Conservation (phyloP, 1,140 invertebrate species). For the Aphelenchoides fujianensis region DNA sequence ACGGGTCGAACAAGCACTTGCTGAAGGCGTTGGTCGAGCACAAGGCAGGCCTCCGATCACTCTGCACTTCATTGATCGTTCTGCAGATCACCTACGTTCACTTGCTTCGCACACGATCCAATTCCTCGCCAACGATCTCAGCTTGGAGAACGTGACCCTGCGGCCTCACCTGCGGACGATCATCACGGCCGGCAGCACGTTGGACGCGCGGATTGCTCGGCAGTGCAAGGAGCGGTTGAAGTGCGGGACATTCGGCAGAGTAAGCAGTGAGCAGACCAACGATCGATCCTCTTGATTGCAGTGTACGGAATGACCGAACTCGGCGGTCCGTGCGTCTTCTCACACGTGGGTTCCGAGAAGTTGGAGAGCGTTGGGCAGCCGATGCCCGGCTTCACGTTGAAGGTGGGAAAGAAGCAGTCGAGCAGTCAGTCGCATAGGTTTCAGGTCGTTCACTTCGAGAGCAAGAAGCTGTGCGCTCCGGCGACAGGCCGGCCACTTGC, state of each 20-base stretch:
- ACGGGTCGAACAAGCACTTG: slow-evolving; percentile 72
- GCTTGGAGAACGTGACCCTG: slow-evolving; percentile 22
- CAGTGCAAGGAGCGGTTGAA: slow-evolving; percentile 29
- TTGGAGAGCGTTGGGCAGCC: slow-evolving; percentile 70
- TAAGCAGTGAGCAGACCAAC: too few species aligned
- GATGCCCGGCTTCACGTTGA: slow-evolving; percentile 70
- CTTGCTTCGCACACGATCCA: slow-evolving; percentile 41
- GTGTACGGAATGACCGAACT: slow-evolving; percentile 66
- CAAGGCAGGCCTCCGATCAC: slow-evolving; percentile 62
- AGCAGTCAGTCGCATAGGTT: slow-evolving; percentile 15
- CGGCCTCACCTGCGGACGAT: slow-evolving; percentile 34
- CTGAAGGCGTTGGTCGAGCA: slow-evolving; percentile 69
- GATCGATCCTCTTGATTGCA: slow-evolving; percentile 32
- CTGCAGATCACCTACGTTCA: slow-evolving; percentile 49
- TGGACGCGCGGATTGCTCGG: slow-evolving; percentile 40
- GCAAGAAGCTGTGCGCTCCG: slow-evolving; percentile 44
- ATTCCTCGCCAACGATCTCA: slow-evolving; percentile 34
- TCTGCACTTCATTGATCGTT: slow-evolving; percentile 19
- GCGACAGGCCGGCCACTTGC: slow-evolving; percentile 43
- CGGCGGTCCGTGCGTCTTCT: slow-evolving; percentile 62
- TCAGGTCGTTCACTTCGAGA: slow-evolving; percentile 49
- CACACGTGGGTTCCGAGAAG: slow-evolving; percentile 48
- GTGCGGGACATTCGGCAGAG: slow-evolving; percentile 48
- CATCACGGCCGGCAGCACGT: slow-evolving; percentile 39
- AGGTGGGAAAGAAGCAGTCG: slow-evolving; percentile 64